Percentiles rank a stretch among this genome's conserved stretches.
Conservation (phyloP, 2,797 vertebrate genomes). For the Catamblyrhynchus diadema region DNA sequence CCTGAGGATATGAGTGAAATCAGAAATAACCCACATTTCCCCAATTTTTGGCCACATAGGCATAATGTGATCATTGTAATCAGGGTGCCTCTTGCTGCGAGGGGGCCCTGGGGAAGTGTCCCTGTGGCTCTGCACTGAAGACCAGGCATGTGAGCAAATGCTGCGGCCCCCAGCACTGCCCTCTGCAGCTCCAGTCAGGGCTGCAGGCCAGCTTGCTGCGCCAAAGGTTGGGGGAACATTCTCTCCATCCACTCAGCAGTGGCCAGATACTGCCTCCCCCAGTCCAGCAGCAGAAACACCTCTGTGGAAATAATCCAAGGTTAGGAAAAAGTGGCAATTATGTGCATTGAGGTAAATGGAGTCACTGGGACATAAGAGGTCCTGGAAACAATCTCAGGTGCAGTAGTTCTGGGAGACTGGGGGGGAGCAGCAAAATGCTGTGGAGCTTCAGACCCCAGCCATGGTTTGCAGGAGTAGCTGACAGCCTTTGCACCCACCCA, state of each 20-base stretch:
- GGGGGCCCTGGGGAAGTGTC: neutral
- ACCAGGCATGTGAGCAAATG: neutral
- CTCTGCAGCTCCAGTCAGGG: neutral
- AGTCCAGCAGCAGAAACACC: neutral
- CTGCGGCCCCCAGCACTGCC: neutral
- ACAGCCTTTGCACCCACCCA: neutral
- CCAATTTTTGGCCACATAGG: rapidly evolving
- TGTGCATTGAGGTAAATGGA: neutral
- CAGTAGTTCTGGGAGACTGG: neutral
- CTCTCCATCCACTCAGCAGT: neutral
- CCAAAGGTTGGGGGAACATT: neutral
- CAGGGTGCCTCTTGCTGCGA: rapidly evolving
- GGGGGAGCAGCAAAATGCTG: neutral
- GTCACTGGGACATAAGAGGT: neutral
- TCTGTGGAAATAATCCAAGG: neutral
- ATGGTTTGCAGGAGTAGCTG: neutral
- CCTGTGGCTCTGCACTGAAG: neutral
- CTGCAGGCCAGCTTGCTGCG: neutral
- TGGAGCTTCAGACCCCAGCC: neutral
- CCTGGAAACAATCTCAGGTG: neutral
- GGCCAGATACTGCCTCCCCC: neutral
- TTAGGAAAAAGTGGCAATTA: neutral
- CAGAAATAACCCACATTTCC: neutral
- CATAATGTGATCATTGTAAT: neutral
- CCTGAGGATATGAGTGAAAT: neutral